phyloP scores from a whole-genome alignment of 2,113 vertebrate genomes.

The Tonatia bakeri region DNA sequence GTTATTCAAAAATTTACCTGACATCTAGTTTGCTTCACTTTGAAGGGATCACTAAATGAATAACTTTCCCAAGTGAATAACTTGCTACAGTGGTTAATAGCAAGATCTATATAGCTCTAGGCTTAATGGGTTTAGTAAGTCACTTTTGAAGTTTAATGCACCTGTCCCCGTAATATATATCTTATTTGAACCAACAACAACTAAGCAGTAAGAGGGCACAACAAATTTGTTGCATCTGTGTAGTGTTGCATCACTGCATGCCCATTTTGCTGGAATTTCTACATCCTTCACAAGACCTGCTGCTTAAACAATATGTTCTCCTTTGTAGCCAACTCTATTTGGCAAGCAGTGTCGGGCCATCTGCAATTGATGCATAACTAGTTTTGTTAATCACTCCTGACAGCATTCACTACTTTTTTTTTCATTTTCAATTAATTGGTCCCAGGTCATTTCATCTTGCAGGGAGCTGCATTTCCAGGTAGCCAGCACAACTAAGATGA shows the following conservation, averaged over 20 bases:
- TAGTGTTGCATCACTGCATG: background rate
- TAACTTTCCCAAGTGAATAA: background rate
- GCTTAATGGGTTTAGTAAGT: background rate
- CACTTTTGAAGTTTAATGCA: background rate
- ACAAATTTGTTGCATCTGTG: background rate
- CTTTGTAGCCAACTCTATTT: slow-evolving; percentile 69
- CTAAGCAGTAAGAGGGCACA: background rate
- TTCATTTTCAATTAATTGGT: slow-evolving; percentile 71
- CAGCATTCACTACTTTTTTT: slow-evolving; percentile 15
- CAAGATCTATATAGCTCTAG: background rate
- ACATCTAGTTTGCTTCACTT: background rate
- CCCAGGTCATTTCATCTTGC: slow-evolving; percentile 71
- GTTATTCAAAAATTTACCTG: background rate
- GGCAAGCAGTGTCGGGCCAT: slow-evolving; percentile 64
- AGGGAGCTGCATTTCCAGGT: slow-evolving; percentile 60
- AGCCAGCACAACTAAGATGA: slow-evolving; percentile 48
- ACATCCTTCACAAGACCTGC: slow-evolving; percentile 50
- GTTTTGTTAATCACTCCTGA: slow-evolving; percentile 72
- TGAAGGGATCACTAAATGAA: background rate
- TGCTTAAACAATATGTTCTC: slow-evolving; percentile 69
- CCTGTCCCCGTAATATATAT: background rate
- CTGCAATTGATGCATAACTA: slow-evolving; percentile 71
- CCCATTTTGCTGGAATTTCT: slow-evolving; percentile 54
- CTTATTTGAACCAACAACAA: background rate
- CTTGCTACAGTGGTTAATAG: background rate